phyloP scores from a whole-genome alignment of 2,888 invertebrate genomes.

The Encarsia formosa region DNA sequence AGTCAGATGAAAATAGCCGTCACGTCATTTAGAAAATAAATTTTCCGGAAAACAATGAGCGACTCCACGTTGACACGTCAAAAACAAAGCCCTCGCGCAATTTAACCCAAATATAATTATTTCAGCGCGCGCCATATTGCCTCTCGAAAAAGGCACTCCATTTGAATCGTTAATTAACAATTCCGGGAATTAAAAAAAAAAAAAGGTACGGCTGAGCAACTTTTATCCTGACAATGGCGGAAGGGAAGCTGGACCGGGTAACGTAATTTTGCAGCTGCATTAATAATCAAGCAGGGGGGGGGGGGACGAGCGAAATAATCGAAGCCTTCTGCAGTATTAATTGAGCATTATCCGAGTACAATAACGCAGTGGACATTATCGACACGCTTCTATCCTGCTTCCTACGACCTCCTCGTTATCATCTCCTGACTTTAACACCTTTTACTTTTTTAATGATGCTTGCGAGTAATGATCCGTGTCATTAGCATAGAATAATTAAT shows the following conservation, averaged over 20 bases:
- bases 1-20: too few species aligned
- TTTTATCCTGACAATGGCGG: too few species aligned
- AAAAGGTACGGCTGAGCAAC: not conserved
- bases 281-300: slow-evolving; percentile 18
- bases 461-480: too few species aligned
- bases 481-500: too few species aligned
- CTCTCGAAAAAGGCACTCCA: not conserved
- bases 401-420: too few species aligned
- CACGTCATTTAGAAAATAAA: too few species aligned
- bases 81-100: not conserved
- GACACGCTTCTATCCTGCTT: too few species aligned
- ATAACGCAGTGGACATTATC: slow-evolving; percentile 13
- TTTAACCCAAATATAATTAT: not conserved
- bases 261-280: slow-evolving; percentile 21
- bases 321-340: slow-evolving; percentile 25
- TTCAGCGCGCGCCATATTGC: not conserved
- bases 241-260: too few species aligned
- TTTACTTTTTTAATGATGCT: too few species aligned
- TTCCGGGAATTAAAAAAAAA: not conserved
- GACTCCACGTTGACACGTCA: too few species aligned
- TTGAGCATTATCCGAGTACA: slow-evolving; percentile 23
- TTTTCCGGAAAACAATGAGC: too few species aligned
- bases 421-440: not conserved
- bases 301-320: slow-evolving; percentile 5
- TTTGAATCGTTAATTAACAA: slow-evolving; percentile 16